Conservation (phyloP, 2,797 vertebrate species). For the Scolopax bukidnonensis region DNA sequence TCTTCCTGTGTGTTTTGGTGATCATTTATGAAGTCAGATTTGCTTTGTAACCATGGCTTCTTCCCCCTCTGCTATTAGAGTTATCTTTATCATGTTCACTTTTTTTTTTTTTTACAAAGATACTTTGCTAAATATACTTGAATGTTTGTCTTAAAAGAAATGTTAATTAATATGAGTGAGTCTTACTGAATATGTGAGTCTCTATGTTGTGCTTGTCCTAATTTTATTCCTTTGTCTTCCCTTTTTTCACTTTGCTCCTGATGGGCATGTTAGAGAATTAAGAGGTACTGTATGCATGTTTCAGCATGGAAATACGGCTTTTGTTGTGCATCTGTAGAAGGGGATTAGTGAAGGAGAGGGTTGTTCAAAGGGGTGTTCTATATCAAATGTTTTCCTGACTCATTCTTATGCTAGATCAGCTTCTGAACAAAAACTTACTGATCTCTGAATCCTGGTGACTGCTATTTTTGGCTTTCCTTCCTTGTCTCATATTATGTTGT, state of each 20-base stretch:
- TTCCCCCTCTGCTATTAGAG: neutral
- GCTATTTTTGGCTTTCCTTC: conserved; percentile 17
- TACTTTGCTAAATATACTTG: neutral
- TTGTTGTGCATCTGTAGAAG: neutral
- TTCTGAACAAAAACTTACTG: neutral
- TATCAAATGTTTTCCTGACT: neutral
- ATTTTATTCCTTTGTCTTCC: conserved; percentile 72
- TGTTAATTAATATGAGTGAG: neutral
- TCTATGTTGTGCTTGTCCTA: conserved; percentile 60
- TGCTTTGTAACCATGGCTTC: conserved; percentile 29
- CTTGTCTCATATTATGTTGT: neutral
- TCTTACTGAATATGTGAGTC: conserved; percentile 42
- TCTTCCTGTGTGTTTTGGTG: neutral
- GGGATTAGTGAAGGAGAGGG: conserved; percentile 1
- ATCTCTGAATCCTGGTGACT: neutral
- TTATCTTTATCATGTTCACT: neutral
- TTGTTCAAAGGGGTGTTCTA: neutral
- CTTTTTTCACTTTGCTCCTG: conserved; percentile 66
- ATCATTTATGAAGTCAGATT: conserved; percentile 17
- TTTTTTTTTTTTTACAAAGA: neutral
- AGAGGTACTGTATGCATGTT: conserved; percentile 76
- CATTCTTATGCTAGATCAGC: neutral
- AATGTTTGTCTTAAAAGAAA: conserved; percentile 4
- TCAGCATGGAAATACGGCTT: conserved; percentile 52
- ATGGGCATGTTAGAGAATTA: conserved; percentile 69